Evolutionary conservation across 1,140 invertebrate species (phyloP).

Genomic region (Calephelis virginiensis): DNA sequence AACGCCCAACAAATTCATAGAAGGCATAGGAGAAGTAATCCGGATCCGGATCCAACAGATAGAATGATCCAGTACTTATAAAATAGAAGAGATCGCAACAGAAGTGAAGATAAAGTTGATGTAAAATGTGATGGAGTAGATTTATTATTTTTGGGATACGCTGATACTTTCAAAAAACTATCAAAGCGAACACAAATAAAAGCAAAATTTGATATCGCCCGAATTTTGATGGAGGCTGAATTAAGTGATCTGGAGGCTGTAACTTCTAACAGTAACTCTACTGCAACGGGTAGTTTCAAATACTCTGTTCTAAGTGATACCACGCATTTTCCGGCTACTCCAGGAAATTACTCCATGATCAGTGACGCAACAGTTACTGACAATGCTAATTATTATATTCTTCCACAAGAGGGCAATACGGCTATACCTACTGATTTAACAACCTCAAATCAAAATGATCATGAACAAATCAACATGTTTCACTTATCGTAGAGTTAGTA

Average conservation of each 20-base stretch:
- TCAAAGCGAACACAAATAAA: slow-evolving; percentile 20
- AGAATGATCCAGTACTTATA: too few relatives aligned
- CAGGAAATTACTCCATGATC: too few relatives aligned
- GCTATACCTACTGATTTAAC: too few relatives aligned
- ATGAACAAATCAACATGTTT: slow-evolving; percentile 15
- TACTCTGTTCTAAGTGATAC: too few relatives aligned
- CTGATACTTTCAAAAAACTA: slow-evolving; percentile 22
- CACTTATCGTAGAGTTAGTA: slow-evolving; percentile 5
- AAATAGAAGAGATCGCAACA: slow-evolving; percentile 22
- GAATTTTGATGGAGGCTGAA: slow-evolving; percentile 22
- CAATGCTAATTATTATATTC: too few relatives aligned
- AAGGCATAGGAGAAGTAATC: too few relatives aligned
- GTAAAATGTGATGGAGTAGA: slow-evolving; percentile 22
- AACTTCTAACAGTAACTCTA: slow-evolving; percentile 20
- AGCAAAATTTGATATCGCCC: slow-evolving; percentile 21
- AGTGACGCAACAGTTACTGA: too few relatives aligned
- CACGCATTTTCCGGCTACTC: too few relatives aligned
- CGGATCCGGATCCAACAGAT: too few relatives aligned
- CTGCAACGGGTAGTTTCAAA: slow-evolving; percentile 13
- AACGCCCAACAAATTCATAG: slow-evolving; percentile 19
- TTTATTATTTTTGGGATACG: slow-evolving; percentile 24
- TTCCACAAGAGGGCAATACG: too few relatives aligned
- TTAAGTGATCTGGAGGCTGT: slow-evolving; percentile 22
- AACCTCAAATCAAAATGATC: slow-evolving; percentile 15
- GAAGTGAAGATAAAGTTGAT: slow-evolving; percentile 22